A percentile compares a stretch with the other conserved stretches of the same genome.
Conservation (phyloP, 2,113 vertebrate genomes). For the Datnioides undecimradiatus region DNA sequence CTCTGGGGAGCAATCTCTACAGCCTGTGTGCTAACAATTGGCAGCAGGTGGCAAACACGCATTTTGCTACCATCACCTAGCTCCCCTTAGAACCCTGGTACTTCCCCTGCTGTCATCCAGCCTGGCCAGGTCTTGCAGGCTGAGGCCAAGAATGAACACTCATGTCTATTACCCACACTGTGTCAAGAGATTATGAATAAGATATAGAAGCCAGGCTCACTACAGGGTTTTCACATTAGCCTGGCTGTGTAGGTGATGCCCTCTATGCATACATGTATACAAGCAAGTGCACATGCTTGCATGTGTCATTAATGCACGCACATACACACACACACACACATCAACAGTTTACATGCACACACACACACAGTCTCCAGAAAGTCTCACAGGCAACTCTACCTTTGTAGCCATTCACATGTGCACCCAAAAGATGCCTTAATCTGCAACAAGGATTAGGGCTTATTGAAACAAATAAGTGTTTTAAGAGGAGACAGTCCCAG, state of each 20-base stretch:
- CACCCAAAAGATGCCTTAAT: constrained; percentile 71
- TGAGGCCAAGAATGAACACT: constrained; percentile 86
- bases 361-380: not conserved
- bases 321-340: constrained; percentile 13
- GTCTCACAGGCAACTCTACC: constrained; percentile 58
- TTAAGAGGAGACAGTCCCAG: constrained; percentile 81
- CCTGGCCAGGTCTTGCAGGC: constrained; percentile 83
- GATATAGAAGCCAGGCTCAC: constrained; percentile 89
- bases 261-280: constrained; percentile 58
- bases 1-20: constrained; percentile 85
- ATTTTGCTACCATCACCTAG: constrained; percentile 82
- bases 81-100: constrained; percentile 81
- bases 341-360: not conserved
- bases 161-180: constrained; percentile 87
- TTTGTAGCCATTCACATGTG: constrained; percentile 69
- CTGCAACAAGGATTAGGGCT: constrained; percentile 76
- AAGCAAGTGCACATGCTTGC: constrained; percentile 27
- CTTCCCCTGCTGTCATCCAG: constrained; percentile 65
- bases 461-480: constrained; percentile 85
- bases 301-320: not conserved
- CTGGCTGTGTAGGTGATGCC: constrained; percentile 52
- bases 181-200: constrained; percentile 92
- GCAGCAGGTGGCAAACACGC: constrained; percentile 86
- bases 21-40: constrained; percentile 88
- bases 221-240: constrained; percentile 92